Conservation (phyloP, 53 echinoderm and acorn worm species). For the Apostichopus leukothele region DNA sequence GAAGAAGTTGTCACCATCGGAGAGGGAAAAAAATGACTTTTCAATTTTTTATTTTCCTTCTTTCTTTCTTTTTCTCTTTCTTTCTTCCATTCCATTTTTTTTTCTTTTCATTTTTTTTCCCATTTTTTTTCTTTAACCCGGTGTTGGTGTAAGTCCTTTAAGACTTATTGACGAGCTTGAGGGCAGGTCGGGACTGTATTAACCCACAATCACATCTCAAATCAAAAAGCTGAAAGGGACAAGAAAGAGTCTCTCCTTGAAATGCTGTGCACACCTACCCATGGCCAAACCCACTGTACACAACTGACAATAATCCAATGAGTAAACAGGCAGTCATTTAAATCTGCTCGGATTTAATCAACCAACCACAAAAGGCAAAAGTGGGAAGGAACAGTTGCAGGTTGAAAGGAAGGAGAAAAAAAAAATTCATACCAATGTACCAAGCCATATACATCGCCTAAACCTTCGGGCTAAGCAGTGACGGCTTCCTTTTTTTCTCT, state of each 20-base stretch:
- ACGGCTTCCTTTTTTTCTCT: neutral
- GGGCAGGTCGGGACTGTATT: neutral
- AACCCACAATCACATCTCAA: slow-evolving; percentile 17
- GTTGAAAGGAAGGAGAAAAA: neutral
- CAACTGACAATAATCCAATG: slow-evolving; percentile 6
- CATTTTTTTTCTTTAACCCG: no score
- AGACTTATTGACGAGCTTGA: neutral
- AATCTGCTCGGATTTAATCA: slow-evolving; percentile 4
- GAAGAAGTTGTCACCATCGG: no score
- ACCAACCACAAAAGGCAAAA: slow-evolving; percentile 25
- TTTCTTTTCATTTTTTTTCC: no score
- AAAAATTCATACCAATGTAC: slow-evolving; percentile 2
- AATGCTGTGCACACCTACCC: neutral
- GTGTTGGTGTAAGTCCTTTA: no score
- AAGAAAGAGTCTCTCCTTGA: neutral
- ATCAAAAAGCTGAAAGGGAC: slow-evolving; percentile 36
- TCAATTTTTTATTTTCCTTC: no score
- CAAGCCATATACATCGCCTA: neutral
- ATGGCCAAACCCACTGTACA: neutral
- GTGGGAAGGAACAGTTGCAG: slow-evolving; percentile 34
- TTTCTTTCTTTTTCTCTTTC: no score
- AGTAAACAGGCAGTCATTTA: slow-evolving; percentile 15
- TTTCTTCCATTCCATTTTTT: no score
- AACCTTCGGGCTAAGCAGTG: neutral
- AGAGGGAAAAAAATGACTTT: no score